Evolutionary conservation across 1,140 invertebrate species (phyloP), one percentile per base, ranked within the genome.

Genomic region (Hydropsyche tenuis): DNA sequence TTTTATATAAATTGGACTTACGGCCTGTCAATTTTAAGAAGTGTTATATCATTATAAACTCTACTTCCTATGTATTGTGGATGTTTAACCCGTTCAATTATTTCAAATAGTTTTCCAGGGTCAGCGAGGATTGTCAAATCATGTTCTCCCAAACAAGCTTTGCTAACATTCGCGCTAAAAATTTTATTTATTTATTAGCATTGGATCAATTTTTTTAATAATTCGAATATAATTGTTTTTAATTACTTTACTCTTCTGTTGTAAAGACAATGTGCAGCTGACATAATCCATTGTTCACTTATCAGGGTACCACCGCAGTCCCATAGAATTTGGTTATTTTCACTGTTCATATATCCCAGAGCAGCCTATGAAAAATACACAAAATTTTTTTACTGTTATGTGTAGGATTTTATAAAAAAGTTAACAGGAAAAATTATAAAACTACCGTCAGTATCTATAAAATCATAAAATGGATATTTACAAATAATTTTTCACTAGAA

Each of bases 1-100:
- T 37, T 9, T 63, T 14, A 45, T 14, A 46, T 25, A 53, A n/a
- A n/a, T n/a, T 4, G 43, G 53, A 63, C 63, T 62, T 69, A 76
- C 75, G 73, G 69, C 42, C 66, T 72, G 11, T 77, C 72, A 30
- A 84, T 64, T 69, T 78, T 77, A 2, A 85, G 46, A 5, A 85
- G 65, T n/a, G 80, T 82, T 22, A 85, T 80, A 73, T 85, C 84
- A 72, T 82, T 76, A 46, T 81, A 81, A 25, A 71, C 73, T 0
- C 18, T 56, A 1, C 77, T 72, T 42, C 43, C 53, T 20, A 75
- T 53, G 53, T 79, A 80, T 16, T 53, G 60, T 1, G 73, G 77
- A 66, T 75, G 71, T 20, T 71, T 51, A 1, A 69, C 51, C 1
- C 25, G 48, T 18, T 62, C 18, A 3, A 25, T 14, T 2, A 77